A percentile compares a stretch with the other conserved stretches of the same genome.
Evolutionary conservation across 2,797 vertebrate species (phyloP).

Genomic region (Lacerta agilis): DNA sequence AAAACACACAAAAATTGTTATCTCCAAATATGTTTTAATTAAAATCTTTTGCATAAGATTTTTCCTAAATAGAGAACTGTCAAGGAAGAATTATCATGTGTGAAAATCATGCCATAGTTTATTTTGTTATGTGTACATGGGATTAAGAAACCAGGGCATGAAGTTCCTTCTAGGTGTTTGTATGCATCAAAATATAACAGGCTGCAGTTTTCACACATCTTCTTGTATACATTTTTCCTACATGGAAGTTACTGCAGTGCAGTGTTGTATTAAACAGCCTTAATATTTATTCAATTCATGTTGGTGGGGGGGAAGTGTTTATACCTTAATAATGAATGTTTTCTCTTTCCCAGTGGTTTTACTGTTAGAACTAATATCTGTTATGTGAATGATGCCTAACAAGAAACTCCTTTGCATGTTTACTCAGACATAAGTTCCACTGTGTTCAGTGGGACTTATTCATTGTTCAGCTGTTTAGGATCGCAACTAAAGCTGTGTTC

Average conservation of each 20-base stretch:
- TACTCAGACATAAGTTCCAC: neutral
- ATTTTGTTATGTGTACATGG: neutral
- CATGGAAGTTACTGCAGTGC: neutral
- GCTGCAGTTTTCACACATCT: neutral
- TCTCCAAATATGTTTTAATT: neutral
- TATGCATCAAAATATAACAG: neutral
- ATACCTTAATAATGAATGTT: rapidly evolving
- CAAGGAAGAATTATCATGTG: neutral
- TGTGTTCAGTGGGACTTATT: neutral
- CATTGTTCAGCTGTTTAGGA: neutral
- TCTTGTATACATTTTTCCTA: neutral
- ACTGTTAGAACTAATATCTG: neutral
- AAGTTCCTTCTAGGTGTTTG: too few relatives aligned
- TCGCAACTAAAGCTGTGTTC: neutral
- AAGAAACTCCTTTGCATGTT: neutral
- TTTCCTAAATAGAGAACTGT: neutral
- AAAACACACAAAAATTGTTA: neutral
- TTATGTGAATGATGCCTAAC: neutral
- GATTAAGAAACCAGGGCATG: neutral
- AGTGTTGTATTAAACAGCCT: neutral
- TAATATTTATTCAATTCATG: neutral
- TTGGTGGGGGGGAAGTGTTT: neutral
- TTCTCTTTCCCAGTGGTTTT: neutral
- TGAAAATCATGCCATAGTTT: neutral
- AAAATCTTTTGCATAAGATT: neutral